Evolutionary conservation across 2,113 vertebrate species (phyloP).

Genomic region (Cyanistes caeruleus): DNA sequence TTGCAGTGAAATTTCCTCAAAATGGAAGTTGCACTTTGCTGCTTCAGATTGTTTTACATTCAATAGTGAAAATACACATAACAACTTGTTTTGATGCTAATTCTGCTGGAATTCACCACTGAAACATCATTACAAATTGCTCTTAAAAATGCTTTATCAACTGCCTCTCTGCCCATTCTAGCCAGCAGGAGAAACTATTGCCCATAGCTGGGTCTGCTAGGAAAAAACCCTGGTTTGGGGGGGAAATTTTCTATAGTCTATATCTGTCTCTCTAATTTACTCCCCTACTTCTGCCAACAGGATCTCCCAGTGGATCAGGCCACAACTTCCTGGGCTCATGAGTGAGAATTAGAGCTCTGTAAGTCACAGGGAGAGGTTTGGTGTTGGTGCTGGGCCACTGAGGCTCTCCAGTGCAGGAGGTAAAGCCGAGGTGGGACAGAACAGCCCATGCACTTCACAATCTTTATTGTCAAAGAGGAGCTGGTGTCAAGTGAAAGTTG

Average conservation of each 20-base stretch:
- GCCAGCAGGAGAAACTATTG: background rate
- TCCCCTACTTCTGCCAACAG: background rate
- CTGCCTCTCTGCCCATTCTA: background rate
- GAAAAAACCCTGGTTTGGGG: background rate
- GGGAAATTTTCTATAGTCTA: background rate
- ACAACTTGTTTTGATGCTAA: background rate
- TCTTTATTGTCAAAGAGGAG: background rate
- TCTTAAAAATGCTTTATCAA: background rate
- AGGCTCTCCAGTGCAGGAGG: background rate
- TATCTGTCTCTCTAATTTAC: background rate
- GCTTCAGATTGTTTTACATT: background rate
- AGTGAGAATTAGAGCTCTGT: background rate
- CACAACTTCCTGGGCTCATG: background rate
- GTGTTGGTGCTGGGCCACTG: background rate
- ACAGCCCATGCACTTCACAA: background rate
- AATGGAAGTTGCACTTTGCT: background rate
- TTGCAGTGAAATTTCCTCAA: background rate
- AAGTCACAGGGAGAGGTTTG: background rate
- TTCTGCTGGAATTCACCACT: background rate
- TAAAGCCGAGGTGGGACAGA: background rate
- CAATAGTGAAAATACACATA: background rate
- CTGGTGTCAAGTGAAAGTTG: background rate
- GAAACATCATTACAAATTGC: background rate
- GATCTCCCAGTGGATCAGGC: background rate
- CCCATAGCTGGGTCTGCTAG: background rate